A percentile compares a stretch with the other conserved stretches of the same genome.
These are phyloP conservation scores for Dichetophora obliterata DNA, from an alignment of 2,888 invertebrate genomes.

Conservation along the genomic window DNA sequence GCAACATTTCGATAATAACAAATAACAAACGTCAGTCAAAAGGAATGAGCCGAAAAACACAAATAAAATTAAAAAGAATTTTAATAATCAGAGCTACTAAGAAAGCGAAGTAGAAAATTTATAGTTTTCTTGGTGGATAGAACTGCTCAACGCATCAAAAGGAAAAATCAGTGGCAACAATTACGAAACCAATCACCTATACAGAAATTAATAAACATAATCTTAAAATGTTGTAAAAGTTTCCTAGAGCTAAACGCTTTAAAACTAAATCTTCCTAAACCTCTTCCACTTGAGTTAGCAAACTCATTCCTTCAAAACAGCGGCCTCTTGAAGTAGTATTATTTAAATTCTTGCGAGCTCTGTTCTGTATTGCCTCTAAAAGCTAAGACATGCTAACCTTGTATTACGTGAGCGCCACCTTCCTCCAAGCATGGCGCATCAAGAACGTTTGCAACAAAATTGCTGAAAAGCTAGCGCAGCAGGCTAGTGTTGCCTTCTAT, in stretches of 20 bases:
- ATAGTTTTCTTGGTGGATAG: neutral
- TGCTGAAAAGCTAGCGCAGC: conserved; percentile 73
- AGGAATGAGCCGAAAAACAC: neutral
- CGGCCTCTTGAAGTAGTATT: neutral
- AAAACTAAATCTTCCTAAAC: neutral
- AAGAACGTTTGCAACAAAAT: conserved; percentile 79
- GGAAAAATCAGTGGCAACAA: neutral
- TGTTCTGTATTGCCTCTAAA: neutral
- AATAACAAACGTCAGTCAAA: conserved; percentile 22
- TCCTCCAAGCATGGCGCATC: conserved; percentile 84
- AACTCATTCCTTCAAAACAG: neutral
- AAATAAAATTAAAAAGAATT: conserved; percentile 12
- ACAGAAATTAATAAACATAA: neutral
- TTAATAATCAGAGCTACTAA: neutral
- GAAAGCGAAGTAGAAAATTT: neutral
- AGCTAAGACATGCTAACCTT: conserved; percentile 76
- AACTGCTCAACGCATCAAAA: neutral
- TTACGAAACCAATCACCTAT: conserved; percentile 23
- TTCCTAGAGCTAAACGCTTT: neutral
- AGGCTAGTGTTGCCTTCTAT: conserved; percentile 75
- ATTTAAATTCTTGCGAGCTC: neutral
- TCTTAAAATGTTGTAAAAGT: neutral
- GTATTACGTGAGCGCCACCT: conserved; percentile 86
- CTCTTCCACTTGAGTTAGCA: neutral
- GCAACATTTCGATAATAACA: too few species aligned